A percentile compares a stretch with the other conserved stretches of the same genome.
phyloP scores from a whole-genome alignment of 2,888 invertebrate genomes.

The Dasypolia templi region DNA sequence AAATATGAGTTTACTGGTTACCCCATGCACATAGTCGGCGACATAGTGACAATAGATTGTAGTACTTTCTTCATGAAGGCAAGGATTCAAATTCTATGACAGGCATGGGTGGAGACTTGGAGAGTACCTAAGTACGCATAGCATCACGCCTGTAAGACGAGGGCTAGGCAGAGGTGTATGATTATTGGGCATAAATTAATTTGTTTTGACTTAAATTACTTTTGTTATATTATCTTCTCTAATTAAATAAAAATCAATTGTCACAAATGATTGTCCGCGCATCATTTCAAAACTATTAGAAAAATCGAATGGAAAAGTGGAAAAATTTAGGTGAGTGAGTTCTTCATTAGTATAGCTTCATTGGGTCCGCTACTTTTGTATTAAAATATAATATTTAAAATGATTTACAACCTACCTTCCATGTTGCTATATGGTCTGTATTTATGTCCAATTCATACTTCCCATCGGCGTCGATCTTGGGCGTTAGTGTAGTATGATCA shows the following conservation, averaged over 20 bases:
- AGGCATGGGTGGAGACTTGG: neutral
- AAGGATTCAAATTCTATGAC: neutral
- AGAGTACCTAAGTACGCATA: neutral
- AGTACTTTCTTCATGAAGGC: neutral
- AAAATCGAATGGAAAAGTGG: too few relatives aligned
- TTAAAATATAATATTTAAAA: neutral
- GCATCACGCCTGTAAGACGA: neutral
- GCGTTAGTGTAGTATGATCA: conserved; percentile 89
- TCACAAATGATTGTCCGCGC: too few relatives aligned
- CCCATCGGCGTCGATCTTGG: conserved; percentile 90
- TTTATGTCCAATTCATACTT: conserved; percentile 90
- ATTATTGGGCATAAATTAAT: neutral
- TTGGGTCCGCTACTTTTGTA: too few relatives aligned
- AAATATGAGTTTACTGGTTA: neutral
- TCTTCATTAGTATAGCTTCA: too few relatives aligned
- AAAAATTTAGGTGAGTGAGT: too few relatives aligned
- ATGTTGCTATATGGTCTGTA: conserved; percentile 92
- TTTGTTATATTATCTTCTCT: too few relatives aligned
- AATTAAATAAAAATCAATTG: too few relatives aligned
- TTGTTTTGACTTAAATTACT: too few relatives aligned
- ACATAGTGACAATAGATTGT: too few relatives aligned
- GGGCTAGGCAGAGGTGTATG: neutral
- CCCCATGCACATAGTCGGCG: neutral
- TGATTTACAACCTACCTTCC: conserved; percentile 90
- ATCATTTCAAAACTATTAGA: too few relatives aligned